phyloP scores from a whole-genome alignment of 2,888 invertebrate species.

The Ectobius pallidus region DNA sequence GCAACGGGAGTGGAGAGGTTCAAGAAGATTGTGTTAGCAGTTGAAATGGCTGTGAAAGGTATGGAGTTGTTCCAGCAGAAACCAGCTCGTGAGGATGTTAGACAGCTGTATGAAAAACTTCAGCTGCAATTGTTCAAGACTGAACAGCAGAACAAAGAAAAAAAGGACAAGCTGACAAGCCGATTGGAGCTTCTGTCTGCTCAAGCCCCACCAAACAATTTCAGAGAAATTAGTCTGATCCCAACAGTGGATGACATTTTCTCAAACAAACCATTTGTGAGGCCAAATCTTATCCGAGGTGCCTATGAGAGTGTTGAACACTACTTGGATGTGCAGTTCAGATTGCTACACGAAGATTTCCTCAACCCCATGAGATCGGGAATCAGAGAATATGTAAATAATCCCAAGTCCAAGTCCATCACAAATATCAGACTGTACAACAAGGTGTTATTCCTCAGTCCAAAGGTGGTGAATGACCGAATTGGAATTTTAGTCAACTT shows the following conservation, averaged over 20 bases:
- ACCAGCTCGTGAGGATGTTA: background rate
- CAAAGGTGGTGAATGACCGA: conserved; percentile 12
- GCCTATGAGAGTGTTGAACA: conserved; percentile 54
- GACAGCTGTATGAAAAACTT: background rate
- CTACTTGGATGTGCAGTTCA: conserved; percentile 58
- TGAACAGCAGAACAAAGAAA: background rate
- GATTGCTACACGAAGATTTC: conserved; percentile 58
- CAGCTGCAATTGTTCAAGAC: background rate
- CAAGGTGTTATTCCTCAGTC: conserved; percentile 21
- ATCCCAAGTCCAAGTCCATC: background rate
- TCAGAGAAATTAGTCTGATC: conserved; percentile 12
- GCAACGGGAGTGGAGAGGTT: conserved; percentile 50
- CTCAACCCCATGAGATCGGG: conserved; percentile 60
- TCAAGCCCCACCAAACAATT: conserved; percentile 29
- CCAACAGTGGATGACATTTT: conserved; percentile 50
- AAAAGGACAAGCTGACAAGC: background rate
- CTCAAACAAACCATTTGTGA: conserved; percentile 51
- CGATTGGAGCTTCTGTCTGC: background rate
- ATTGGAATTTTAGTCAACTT: conserved; percentile 42
- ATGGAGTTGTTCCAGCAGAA: conserved; percentile 44
- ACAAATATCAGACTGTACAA: conserved; percentile 28
- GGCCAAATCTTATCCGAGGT: conserved; percentile 52
- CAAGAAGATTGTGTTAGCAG: conserved; percentile 47
- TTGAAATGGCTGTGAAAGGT: conserved; percentile 45
- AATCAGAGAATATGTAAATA: conserved; percentile 58